Evolutionary conservation across 2,113 vertebrate species (phyloP).

Genomic region (Phrynosoma platyrhinos): DNA sequence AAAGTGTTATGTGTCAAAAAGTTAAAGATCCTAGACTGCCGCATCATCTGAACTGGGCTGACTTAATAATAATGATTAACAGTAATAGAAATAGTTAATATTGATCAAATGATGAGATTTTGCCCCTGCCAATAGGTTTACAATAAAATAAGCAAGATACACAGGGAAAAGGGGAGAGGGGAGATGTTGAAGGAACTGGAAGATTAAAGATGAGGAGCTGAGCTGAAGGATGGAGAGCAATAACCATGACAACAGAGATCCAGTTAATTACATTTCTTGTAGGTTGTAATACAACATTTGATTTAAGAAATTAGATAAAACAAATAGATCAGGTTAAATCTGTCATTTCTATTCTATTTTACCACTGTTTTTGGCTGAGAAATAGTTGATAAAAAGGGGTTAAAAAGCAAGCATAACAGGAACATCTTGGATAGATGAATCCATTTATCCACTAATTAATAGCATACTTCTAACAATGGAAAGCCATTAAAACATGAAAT

Average conservation of each 20-base stretch:
- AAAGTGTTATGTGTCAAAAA: too few species aligned
- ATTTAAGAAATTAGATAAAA: constrained; percentile 46
- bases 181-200: not conserved
- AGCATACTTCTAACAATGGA: constrained; percentile 76
- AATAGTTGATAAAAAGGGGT: constrained; percentile 43
- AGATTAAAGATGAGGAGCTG: not conserved
- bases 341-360: not conserved
- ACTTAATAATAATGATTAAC: not conserved
- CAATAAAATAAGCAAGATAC: not conserved
- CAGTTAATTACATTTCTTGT: not conserved
- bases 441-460: constrained; percentile 75
- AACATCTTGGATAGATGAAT: constrained; percentile 68
- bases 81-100: constrained; percentile 7
- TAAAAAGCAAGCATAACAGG: constrained; percentile 58
- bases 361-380: constrained; percentile 34
- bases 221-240: not conserved
- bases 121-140: not conserved
- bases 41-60: constrained; percentile 7
- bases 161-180: not conserved
- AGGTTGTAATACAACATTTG: not conserved
- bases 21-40: not conserved
- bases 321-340: constrained; percentile 37
- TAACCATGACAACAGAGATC: not conserved
- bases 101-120: not conserved
- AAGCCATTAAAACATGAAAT: constrained; percentile 78